Conservation (phyloP, 2,113 vertebrate species). For the Microtus ochrogaster region DNA sequence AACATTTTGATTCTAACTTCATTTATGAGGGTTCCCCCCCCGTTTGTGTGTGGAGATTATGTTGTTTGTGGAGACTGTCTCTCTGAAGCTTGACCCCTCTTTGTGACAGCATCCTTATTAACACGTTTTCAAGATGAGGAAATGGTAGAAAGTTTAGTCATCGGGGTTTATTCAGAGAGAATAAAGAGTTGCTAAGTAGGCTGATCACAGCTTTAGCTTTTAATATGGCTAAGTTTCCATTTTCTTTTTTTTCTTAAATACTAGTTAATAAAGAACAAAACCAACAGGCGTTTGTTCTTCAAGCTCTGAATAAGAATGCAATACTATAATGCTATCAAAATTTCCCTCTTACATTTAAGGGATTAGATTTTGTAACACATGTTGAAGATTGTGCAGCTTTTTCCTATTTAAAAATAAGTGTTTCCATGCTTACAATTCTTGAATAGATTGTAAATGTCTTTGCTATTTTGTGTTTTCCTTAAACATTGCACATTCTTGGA, state of each 20-base stretch:
- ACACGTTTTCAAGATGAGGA: neutral
- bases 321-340: conserved; percentile 78
- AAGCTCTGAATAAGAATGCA: conserved; percentile 72
- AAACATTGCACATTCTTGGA: conserved; percentile 78
- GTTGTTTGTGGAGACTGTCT: neutral
- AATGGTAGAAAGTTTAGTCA: conserved; percentile 54
- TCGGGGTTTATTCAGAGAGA: conserved; percentile 49
- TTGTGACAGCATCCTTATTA: conserved; percentile 2
- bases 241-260: conserved; percentile 49
- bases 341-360: conserved; percentile 80
- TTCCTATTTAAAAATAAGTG: conserved; percentile 88
- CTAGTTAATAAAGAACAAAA: conserved; percentile 64
- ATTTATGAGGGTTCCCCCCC: neutral
- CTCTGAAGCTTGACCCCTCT: neutral
- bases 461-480: conserved; percentile 84
- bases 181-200: conserved; percentile 46
- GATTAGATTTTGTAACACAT: conserved; percentile 84
- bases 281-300: conserved; percentile 72
- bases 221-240: conserved; percentile 66
- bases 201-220: conserved; percentile 69
- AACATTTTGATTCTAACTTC: neutral
- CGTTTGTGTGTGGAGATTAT: neutral
- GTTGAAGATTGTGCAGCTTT: conserved; percentile 85
- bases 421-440: conserved; percentile 89
- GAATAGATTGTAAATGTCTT: conserved; percentile 86